phyloP scores from a whole-genome alignment of 1,140 invertebrate genomes.

The Drosophila lacteicornis region DNA sequence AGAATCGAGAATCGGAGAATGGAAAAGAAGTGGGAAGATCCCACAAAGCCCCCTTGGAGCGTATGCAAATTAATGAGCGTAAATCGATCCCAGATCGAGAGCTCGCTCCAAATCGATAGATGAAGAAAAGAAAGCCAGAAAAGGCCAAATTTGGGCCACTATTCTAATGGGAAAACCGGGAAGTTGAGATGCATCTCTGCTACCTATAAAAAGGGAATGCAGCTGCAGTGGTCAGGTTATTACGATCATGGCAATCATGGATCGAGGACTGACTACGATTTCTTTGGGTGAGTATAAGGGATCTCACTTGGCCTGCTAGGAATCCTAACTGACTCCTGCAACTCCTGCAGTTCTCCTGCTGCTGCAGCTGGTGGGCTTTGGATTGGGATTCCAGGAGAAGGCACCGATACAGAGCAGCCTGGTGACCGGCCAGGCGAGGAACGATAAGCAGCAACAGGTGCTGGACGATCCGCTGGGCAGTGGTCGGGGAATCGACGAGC shows the following conservation, averaged over 20 bases:
- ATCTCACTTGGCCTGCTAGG: too few relatives aligned
- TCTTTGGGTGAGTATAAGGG: conserved; percentile 24
- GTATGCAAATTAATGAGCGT: conserved; percentile 49
- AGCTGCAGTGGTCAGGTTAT: conserved; percentile 34
- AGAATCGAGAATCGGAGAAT: conserved; percentile 9
- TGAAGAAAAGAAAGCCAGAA: conserved; percentile 29
- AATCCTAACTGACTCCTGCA: too few relatives aligned
- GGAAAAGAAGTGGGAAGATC: conserved; percentile 18
- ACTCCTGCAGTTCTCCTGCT: conserved; percentile 49
- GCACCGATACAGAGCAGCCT: conserved; percentile 51
- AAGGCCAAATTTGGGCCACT: conserved; percentile 45
- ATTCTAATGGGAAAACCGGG: conserved; percentile 75
- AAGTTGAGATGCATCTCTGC: conserved; percentile 49
- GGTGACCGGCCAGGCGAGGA: conserved; percentile 48
- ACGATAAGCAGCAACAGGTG: conserved; percentile 54
- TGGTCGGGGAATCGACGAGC: conserved; percentile 57
- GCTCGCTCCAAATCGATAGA: conserved; percentile 2
- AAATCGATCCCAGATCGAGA: conserved; percentile 38
- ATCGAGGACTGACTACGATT: conserved; percentile 28
- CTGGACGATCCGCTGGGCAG: conserved; percentile 44
- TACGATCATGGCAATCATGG: conserved; percentile 28
- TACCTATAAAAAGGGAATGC: conserved; percentile 53
- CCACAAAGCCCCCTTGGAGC: conserved; percentile 11
- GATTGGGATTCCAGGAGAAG: conserved; percentile 63
- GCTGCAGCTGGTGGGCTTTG: conserved; percentile 39